These are phyloP conservation scores for Thryonomys swinderianus DNA, from an alignment of 2,113 vertebrate genomes.

Conservation along the genomic window DNA sequence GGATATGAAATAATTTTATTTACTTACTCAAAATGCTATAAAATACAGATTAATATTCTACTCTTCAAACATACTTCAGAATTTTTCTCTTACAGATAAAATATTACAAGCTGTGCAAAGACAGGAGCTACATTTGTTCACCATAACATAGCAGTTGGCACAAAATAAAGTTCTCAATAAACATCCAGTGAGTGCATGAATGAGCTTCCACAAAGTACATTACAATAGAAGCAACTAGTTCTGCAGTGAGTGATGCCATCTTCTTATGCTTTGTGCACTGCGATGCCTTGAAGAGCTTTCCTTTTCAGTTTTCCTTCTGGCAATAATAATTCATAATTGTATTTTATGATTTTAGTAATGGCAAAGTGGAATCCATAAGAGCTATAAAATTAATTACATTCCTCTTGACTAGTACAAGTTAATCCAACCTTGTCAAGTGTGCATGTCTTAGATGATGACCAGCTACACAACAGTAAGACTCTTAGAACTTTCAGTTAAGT, in stretches of 20 bases:
- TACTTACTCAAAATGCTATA: neutral
- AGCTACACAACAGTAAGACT: neutral
- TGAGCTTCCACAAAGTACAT: rapidly evolving
- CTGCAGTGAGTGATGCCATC: rapidly evolving
- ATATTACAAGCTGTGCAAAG: neutral
- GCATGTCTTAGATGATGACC: neutral
- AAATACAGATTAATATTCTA: neutral
- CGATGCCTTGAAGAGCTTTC: neutral
- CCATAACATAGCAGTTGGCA: neutral
- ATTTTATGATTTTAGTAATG: neutral
- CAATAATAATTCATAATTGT: slow-evolving; percentile 23
- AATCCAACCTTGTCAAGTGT: neutral
- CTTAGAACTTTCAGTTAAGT: neutral
- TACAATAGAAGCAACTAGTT: neutral
- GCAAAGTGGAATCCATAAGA: neutral
- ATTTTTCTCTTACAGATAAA: neutral
- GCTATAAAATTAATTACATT: neutral
- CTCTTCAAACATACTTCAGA: neutral
- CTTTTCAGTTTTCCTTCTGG: slow-evolving; percentile 43
- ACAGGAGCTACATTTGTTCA: neutral
- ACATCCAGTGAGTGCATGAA: neutral
- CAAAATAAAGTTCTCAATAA: neutral
- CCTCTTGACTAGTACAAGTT: neutral
- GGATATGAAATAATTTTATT: neutral
- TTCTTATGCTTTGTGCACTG: too few species aligned